A percentile compares a stretch with the other conserved stretches of the same genome.
phyloP scores from a whole-genome alignment of 2,113 vertebrate genomes.

The Australoheros scitulus region DNA sequence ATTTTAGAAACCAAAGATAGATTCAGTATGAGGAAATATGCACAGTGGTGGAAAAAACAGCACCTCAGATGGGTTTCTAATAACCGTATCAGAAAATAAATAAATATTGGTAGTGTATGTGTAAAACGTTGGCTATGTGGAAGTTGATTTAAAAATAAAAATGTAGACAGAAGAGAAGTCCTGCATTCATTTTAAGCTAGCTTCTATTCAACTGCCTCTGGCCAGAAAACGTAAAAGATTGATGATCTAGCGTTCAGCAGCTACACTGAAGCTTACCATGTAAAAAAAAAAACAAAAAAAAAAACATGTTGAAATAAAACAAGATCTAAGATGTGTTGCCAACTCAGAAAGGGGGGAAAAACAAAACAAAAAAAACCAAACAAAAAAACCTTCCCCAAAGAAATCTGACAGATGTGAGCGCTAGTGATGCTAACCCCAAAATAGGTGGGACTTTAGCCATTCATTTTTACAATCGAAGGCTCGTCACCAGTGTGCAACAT shows the following conservation, averaged over 20 bases:
- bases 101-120: slow-evolving; percentile 54
- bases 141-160: slow-evolving; percentile 38
- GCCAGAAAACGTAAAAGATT: not conserved
- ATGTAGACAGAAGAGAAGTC: not conserved
- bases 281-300: not conserved
- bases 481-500: slow-evolving; percentile 25
- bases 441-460: slow-evolving; percentile 3
- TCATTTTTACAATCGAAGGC: not conserved
- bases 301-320: not conserved
- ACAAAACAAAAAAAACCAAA: not conserved
- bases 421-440: not conserved
- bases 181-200: not conserved
- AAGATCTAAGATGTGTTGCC: not conserved
- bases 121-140: slow-evolving; percentile 35
- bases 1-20: slow-evolving; percentile 32
- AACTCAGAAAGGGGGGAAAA: not conserved
- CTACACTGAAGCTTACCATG: not conserved
- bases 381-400: not conserved
- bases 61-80: not conserved
- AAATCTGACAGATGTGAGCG: not conserved
- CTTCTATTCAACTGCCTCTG: not conserved
- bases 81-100: not conserved
- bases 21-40: not conserved
- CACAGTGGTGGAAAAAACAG: not conserved
- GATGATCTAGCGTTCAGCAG: not conserved